Base-by-base conservation (phyloP, 2,113 vertebrate species). In the Pogonocichla stellata region DNA sequence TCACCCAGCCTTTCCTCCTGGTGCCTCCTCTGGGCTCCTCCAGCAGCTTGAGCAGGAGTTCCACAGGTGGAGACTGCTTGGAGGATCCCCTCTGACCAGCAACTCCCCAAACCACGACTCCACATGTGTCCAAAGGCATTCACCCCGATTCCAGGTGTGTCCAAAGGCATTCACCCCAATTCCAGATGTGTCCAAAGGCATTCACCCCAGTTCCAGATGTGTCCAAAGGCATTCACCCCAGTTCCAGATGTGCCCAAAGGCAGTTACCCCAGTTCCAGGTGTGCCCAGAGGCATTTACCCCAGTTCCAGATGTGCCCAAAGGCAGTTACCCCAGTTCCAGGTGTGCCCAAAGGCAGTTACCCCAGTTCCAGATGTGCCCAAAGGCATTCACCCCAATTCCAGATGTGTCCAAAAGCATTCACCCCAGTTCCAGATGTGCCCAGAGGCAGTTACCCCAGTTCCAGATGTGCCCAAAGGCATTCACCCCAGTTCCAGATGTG, bases 121-220 rank as follows among this genome's bases (percentile, higher is more conserved):
- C 60, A 34, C 0, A 0, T 20, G 66, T 31, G 56, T 7, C 36
- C 66, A 57, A 17, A 0, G 0, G 26, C 12, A 24, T 65, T 36
- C 12, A 24, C 40, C 50, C 5, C 2, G 8, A 25, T 11, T 20
- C 33, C 48, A 33, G 28, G 8, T 4, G 6, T 51, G 45, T 40
- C 33, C 5, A 2, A 80, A 71, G 50, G 29, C 1, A 7, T 62
- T 83, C 72, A 48, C 22, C 47, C 47, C 11, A 47, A 75, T 5
- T 22, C 14, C 60, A 33, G 0, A 0, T 4, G 8, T 51, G 45
- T 40, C 33, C 5, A 2, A 80, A 38, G 50, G 26, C 1, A 7
- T 58, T 83, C 72, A 24, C 22, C 47, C 47, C 11, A 47, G 72
- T 5, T 22, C 14, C 54, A 33, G 0, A 0, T 10, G 54, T 40